Evolutionary conservation across 2,888 invertebrate species (phyloP).

Genomic region (Noctuana brunneofusca): DNA sequence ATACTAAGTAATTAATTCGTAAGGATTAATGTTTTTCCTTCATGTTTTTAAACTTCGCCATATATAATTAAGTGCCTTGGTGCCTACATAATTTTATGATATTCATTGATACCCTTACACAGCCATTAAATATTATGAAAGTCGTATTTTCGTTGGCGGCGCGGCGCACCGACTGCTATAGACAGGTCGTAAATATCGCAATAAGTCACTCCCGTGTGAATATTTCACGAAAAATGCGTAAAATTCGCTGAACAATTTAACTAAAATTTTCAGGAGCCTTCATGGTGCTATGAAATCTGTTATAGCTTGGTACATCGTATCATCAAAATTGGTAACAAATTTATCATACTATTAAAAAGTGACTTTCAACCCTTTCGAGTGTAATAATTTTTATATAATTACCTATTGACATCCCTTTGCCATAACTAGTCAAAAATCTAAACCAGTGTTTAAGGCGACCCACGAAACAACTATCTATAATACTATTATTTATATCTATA

Average conservation of each 20-base stretch:
- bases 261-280: conserved; percentile 11
- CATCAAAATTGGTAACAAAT: no score
- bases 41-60: no score
- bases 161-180: conserved; percentile 38
- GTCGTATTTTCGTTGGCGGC: conserved; percentile 25
- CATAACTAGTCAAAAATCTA: no score
- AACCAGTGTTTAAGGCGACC: no score
- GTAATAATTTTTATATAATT: no score
- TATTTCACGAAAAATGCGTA: conserved; percentile 35
- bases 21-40: no score
- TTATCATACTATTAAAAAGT: no score
- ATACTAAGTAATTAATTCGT: no score
- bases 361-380: no score
- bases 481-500: no score
- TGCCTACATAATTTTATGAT: conserved; percentile 9
- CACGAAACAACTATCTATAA: no score
- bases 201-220: conserved; percentile 38
- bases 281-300: conserved; percentile 8
- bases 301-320: neutral
- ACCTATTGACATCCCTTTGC: no score
- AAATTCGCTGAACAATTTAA: conserved; percentile 24
- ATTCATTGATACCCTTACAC: conserved; percentile 13
- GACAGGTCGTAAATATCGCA: conserved; percentile 38
- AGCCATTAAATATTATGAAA: conserved; percentile 25
- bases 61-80: neutral